Evolutionary conservation across 92 coral and sea anemone species (phyloP).

Genomic region (Epizoanthus scotinus): DNA sequence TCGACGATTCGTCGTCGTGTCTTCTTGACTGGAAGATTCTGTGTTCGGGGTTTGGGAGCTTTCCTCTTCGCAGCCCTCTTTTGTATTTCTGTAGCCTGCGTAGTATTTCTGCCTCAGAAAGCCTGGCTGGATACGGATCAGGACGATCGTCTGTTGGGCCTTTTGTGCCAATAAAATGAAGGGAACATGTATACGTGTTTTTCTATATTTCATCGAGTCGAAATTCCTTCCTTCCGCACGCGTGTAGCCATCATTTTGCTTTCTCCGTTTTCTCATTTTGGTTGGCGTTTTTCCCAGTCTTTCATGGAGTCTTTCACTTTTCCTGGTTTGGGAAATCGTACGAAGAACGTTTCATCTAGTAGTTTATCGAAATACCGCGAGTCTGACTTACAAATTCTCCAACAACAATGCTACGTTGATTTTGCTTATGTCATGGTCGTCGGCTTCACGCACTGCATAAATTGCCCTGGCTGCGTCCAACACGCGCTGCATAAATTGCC

Average conservation of each 20-base stretch:
- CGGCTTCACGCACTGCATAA: too few species aligned
- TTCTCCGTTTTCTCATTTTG: constrained; percentile 38
- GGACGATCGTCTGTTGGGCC: constrained; percentile 10
- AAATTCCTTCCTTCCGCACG: constrained; percentile 18
- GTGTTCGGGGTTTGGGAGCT: not conserved
- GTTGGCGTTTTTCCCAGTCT: constrained; percentile 30
- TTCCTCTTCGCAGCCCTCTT: not conserved
- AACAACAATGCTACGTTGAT: constrained; percentile 31
- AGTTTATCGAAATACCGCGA: constrained; percentile 16
- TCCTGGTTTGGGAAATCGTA: constrained; percentile 18
- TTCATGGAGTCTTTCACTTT: constrained; percentile 33
- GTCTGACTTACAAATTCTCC: constrained; percentile 36
- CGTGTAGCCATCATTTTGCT: constrained; percentile 35
- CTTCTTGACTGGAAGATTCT: not conserved
- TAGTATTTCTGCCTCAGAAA: not conserved
- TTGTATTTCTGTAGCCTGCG: not conserved
- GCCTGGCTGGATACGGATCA: constrained; percentile 10
- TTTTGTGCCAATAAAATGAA: constrained; percentile 26
- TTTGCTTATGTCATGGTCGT: too few species aligned
- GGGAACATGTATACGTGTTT: constrained; percentile 24
- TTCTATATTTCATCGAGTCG: constrained; percentile 31
- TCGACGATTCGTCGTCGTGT: not conserved
- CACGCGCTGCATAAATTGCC: too few species aligned
- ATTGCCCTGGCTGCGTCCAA: too few species aligned
- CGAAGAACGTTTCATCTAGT: constrained; percentile 16